Evolutionary conservation across 2,888 invertebrate genomes (phyloP).

Genomic region (Watsonalla binaria): DNA sequence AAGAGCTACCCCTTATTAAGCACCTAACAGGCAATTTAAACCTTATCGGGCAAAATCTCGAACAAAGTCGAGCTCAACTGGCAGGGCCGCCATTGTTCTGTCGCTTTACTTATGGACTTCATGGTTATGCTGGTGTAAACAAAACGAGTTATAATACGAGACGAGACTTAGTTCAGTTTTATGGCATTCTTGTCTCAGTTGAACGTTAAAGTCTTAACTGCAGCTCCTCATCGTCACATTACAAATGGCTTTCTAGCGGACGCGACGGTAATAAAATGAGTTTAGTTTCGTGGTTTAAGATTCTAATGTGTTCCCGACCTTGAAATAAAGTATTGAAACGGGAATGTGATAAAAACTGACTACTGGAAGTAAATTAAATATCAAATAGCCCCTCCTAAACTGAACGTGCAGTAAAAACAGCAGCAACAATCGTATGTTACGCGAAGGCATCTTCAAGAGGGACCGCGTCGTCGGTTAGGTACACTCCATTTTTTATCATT

Average conservation of each 20-base stretch:
- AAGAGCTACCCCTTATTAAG: constrained; percentile 44
- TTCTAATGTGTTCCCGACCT: neutral
- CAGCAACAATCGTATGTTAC: constrained; percentile 47
- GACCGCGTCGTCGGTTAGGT: constrained; percentile 29
- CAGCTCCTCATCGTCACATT: constrained; percentile 21
- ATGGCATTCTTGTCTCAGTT: constrained; percentile 53
- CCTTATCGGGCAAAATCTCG: constrained; percentile 63
- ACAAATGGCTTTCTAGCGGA: neutral
- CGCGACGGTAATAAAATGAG: neutral
- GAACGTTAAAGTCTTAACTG: constrained; percentile 31
- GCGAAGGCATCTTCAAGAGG: constrained; percentile 54
- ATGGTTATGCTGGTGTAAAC: constrained; percentile 45
- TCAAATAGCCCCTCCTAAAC: neutral
- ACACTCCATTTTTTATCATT: constrained; percentile 37
- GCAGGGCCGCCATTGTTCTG: constrained; percentile 61
- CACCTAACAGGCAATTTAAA: constrained; percentile 57
- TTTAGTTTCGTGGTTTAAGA: neutral
- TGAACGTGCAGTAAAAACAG: constrained; percentile 22
- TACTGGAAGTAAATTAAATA: neutral
- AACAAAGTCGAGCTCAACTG: constrained; percentile 44
- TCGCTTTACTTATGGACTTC: constrained; percentile 50
- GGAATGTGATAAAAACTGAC: neutral
- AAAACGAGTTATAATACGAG: constrained; percentile 58
- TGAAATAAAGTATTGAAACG: neutral
- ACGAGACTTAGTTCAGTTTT: constrained; percentile 45